Evolutionary conservation across 2,113 vertebrate species (phyloP).

Genomic region (Istiophorus platypterus): DNA sequence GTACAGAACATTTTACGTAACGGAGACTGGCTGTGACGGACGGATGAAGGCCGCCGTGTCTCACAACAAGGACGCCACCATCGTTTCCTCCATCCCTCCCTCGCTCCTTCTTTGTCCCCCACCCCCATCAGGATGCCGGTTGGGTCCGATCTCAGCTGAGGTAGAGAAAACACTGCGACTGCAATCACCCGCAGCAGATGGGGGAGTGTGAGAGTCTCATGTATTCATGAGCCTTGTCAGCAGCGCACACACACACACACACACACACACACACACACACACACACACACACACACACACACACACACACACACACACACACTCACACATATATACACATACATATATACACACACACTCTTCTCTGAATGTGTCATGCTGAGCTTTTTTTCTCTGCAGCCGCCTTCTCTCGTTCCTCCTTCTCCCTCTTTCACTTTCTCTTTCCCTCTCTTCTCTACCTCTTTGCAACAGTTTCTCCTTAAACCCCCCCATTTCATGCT

Average conservation of each 20-base stretch:
- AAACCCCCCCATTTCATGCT: slow-evolving; percentile 16
- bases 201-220: slow-evolving; percentile 71
- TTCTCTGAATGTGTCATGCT: slow-evolving; percentile 44
- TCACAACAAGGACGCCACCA: neutral
- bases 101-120: neutral
- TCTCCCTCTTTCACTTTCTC: slow-evolving; percentile 3
- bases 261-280: slow-evolving; percentile 33
- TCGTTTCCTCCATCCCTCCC: neutral
- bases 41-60: no score
- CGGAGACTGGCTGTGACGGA: no score
- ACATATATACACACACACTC: slow-evolving; percentile 29
- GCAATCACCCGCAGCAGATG: slow-evolving; percentile 70
- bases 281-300: slow-evolving; percentile 3
- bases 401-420: slow-evolving; percentile 8
- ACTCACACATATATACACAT: slow-evolving; percentile 35
- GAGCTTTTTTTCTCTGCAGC: slow-evolving; percentile 35
- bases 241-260: slow-evolving; percentile 26
- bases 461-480: slow-evolving; percentile 37
- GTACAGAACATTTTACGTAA: no score
- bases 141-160: slow-evolving; percentile 47
- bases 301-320: slow-evolving; percentile 36
- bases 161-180: slow-evolving; percentile 57
- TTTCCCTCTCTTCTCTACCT: slow-evolving; percentile 40
- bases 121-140: slow-evolving; percentile 38
- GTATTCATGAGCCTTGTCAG: slow-evolving; percentile 68